Conservation (phyloP, 2,888 invertebrate genomes). For the Antheraea yamamai region DNA sequence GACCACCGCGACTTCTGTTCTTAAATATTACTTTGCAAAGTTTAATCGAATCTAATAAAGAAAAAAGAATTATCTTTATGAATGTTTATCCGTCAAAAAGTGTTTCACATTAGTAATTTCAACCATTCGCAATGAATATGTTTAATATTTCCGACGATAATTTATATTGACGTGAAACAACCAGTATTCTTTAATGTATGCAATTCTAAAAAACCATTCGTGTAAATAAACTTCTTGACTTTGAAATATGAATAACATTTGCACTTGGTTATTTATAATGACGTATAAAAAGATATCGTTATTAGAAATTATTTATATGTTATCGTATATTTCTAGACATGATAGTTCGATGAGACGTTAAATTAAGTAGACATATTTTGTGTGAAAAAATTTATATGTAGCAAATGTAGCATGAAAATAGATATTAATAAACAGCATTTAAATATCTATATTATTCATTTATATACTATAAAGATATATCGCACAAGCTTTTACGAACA, state of each 20-base stretch:
- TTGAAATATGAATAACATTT: constrained; percentile 3
- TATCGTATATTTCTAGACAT: not conserved
- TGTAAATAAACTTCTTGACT: not conserved
- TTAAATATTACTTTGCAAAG: not conserved
- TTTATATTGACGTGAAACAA: not conserved
- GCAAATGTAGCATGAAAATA: not conserved
- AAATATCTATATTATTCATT: not conserved
- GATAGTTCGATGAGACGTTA: not conserved
- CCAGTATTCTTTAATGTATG: not conserved
- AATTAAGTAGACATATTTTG: not conserved
- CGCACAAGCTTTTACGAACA: too few relatives aligned
- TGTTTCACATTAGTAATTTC: not conserved
- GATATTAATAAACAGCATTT: not conserved
- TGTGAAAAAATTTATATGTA: not conserved
- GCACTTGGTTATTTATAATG: not conserved
- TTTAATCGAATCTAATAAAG: not conserved
- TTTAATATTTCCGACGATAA: not conserved
- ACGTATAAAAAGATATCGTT: not conserved
- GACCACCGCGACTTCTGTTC: too few relatives aligned
- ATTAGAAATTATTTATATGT: not conserved
- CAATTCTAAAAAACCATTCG: not conserved
- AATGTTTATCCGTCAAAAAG: not conserved
- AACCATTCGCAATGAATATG: not conserved
- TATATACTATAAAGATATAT: too few relatives aligned
- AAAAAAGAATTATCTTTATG: not conserved